phyloP scores from a whole-genome alignment of 1,140 invertebrate species.

The Nylanderia fulva region DNA sequence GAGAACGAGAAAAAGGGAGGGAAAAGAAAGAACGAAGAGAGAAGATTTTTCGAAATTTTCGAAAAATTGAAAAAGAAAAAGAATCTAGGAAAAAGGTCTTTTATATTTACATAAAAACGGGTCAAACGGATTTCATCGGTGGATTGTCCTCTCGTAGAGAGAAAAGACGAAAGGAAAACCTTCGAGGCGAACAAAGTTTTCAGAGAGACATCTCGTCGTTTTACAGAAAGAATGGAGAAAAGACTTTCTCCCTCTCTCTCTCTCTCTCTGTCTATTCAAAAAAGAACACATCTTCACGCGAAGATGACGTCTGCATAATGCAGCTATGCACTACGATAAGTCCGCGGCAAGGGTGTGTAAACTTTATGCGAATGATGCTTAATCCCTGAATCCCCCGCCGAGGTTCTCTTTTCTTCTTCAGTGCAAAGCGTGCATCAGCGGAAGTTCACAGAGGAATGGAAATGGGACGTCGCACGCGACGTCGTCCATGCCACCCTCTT shows the following conservation, averaged over 20 bases:
- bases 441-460: slow-evolving; percentile 82
- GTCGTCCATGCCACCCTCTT: slow-evolving; percentile 82
- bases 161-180: not conserved
- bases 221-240: not conserved
- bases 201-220: not conserved
- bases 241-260: no score
- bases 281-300: not conserved
- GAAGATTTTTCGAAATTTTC: not conserved
- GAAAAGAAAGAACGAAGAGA: not conserved
- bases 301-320: not conserved
- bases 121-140: not conserved
- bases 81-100: not conserved
- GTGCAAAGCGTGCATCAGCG: slow-evolving; percentile 65
- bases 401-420: slow-evolving; percentile 10
- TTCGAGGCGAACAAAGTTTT: not conserved
- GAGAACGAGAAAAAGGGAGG: no score
- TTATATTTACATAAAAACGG: not conserved
- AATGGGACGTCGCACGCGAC: slow-evolving; percentile 79
- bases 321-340: not conserved
- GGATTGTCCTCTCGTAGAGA: not conserved
- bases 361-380: not conserved
- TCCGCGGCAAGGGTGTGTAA: not conserved
- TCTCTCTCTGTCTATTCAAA: not conserved
- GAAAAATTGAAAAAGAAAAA: not conserved
- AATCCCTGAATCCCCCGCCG: not conserved